Conservation (phyloP, 1,140 invertebrate species). For the Pinna nobilis region DNA sequence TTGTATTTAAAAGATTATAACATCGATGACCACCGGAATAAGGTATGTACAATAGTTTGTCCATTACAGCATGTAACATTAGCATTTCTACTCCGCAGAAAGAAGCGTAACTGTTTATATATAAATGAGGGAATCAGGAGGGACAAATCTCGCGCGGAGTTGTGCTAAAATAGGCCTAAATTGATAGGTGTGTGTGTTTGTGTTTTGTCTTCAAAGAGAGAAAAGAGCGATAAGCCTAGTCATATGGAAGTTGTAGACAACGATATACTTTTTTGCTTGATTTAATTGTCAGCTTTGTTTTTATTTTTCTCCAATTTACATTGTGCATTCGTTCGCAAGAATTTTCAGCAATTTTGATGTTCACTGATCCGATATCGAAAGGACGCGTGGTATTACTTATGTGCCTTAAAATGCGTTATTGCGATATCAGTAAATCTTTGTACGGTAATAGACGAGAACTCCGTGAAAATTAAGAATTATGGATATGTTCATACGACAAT, state of each 20-base stretch:
- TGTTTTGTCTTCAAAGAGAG: neutral
- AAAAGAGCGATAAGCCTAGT: neutral
- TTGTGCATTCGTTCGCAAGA: too few relatives aligned
- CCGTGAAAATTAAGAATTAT: neutral
- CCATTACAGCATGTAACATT: neutral
- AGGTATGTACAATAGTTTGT: constrained; percentile 9
- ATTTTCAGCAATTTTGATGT: too few relatives aligned
- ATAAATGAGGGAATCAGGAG: neutral
- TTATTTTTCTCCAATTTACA: too few relatives aligned
- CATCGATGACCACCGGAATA: constrained; percentile 4
- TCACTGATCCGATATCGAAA: too few relatives aligned
- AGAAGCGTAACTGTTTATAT: constrained; percentile 13
- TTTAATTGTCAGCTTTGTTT: neutral
- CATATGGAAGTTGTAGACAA: neutral
- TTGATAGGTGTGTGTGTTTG: neutral
- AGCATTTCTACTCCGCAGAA: constrained; percentile 10
- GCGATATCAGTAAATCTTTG: neutral
- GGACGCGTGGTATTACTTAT: neutral
- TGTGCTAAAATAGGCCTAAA: neutral
- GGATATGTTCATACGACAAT: neutral
- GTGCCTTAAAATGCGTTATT: neutral
- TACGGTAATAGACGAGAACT: neutral
- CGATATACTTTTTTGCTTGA: neutral
- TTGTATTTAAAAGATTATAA: constrained; percentile 9
- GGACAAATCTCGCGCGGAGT: neutral